Evolutionary conservation across 2,888 invertebrate species (phyloP).

Genomic region (Leucophenga maculata): DNA sequence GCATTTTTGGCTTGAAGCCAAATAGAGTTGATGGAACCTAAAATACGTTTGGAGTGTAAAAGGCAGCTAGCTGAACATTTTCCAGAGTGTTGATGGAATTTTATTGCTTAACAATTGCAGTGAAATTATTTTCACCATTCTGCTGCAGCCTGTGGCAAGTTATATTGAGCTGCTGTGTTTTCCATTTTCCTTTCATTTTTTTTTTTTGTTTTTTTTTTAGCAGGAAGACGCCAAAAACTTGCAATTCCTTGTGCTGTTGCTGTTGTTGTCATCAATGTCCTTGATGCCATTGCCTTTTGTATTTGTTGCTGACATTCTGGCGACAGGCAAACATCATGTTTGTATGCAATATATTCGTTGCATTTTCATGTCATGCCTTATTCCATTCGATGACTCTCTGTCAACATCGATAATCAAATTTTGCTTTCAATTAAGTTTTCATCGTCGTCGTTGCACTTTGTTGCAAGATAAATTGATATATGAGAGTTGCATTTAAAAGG

Average conservation of each 20-base stretch:
- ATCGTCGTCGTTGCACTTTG: no score
- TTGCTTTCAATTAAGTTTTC: no score
- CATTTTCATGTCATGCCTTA: no score
- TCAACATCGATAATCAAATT: no score
- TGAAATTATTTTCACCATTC: conserved; percentile 43
- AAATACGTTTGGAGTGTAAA: neutral
- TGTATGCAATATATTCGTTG: no score
- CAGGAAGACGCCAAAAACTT: neutral
- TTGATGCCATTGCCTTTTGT: no score
- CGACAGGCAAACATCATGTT: neutral
- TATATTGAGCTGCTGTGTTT: conserved; percentile 24
- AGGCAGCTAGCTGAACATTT: conserved; percentile 31
- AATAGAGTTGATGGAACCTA: neutral
- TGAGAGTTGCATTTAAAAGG: no score
- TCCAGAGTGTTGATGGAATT: conserved; percentile 55
- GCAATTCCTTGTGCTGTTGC: neutral
- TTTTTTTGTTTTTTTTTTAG: conserved; percentile 19
- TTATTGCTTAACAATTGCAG: conserved; percentile 55
- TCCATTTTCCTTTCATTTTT: neutral
- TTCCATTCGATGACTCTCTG: no score
- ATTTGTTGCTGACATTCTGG: neutral
- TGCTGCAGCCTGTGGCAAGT: conserved; percentile 30
- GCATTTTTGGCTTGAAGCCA: conserved; percentile 35
- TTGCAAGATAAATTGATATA: no score
- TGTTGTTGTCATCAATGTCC: neutral